A percentile compares a stretch with the other conserved stretches of the same genome.
Evolutionary conservation across 2,888 invertebrate species (phyloP).

Genomic region (Leucania comma): DNA sequence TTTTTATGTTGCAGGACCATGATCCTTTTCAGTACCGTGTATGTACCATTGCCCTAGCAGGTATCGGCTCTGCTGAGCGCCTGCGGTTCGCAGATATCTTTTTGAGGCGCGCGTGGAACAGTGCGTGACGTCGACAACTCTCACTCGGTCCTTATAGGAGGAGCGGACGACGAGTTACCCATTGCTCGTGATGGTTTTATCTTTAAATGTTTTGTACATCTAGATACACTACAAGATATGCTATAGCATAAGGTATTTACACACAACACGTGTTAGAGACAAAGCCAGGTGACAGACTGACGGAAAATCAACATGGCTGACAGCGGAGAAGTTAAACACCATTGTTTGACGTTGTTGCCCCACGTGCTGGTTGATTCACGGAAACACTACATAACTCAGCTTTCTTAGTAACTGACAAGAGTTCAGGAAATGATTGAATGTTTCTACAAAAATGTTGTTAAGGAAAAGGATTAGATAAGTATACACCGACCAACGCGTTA

Average conservation of each 20-base stretch:
- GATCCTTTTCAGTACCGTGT: too few relatives aligned
- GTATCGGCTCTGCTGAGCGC: too few relatives aligned
- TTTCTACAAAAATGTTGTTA: background rate
- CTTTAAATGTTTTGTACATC: slow-evolving; percentile 14
- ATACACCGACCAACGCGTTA: background rate
- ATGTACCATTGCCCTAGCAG: too few relatives aligned
- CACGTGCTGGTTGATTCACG: slow-evolving; percentile 52
- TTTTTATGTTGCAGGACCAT: too few relatives aligned
- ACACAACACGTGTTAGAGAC: slow-evolving; percentile 39
- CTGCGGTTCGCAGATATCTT: too few relatives aligned
- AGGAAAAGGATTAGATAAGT: slow-evolving; percentile 12
- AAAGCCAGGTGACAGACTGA: slow-evolving; percentile 47
- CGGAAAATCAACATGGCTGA: slow-evolving; percentile 28
- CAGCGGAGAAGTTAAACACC: slow-evolving; percentile 48
- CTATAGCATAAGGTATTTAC: background rate
- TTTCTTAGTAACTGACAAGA: slow-evolving; percentile 36
- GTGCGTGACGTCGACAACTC: too few relatives aligned
- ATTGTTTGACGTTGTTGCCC: slow-evolving; percentile 56
- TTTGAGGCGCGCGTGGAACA: too few relatives aligned
- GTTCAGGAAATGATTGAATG: slow-evolving; percentile 19
- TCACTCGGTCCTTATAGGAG: too few relatives aligned
- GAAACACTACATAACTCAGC: slow-evolving; percentile 26
- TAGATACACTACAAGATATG: slow-evolving; percentile 7
- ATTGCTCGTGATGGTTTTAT: slow-evolving; percentile 8
- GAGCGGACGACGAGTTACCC: too few relatives aligned